Conservation (phyloP, 2,113 vertebrate genomes). For the Mus pahari region DNA sequence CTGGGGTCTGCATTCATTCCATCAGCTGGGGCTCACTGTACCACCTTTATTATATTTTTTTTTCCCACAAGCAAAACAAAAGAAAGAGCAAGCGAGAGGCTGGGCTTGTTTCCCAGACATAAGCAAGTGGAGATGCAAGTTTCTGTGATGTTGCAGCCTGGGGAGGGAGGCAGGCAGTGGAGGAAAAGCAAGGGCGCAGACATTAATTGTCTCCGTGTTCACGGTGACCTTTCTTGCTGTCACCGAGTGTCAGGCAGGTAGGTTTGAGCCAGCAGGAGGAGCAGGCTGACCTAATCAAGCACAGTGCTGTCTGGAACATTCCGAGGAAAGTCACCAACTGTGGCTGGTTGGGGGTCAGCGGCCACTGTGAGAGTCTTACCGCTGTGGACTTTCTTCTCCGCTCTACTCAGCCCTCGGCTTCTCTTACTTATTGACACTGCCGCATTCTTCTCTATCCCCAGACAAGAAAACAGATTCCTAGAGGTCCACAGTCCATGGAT, state of each 20-base stretch:
- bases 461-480: background rate
- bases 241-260: constrained; percentile 19
- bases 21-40: background rate
- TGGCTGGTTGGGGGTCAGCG: background rate
- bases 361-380: background rate
- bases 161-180: background rate
- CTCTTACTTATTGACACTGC: background rate
- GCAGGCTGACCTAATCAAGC: constrained; percentile 63
- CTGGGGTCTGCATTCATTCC: background rate
- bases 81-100: background rate
- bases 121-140: constrained; percentile 18
- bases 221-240: constrained; percentile 16
- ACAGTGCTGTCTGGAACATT: background rate
- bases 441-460: background rate
- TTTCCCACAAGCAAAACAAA: constrained; percentile 23
- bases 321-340: constrained; percentile 40
- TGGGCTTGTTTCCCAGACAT: background rate
- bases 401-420: background rate
- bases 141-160: background rate
- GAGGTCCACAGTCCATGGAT: background rate
- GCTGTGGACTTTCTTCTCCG: background rate
- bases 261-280: constrained; percentile 33
- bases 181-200: background rate
- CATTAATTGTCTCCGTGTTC: constrained; percentile 51
- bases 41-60: background rate